Percentiles rank a stretch among this genome's conserved stretches.
Evolutionary conservation across 1,140 invertebrate species (phyloP).

Genomic region (Mylabris phalerata): DNA sequence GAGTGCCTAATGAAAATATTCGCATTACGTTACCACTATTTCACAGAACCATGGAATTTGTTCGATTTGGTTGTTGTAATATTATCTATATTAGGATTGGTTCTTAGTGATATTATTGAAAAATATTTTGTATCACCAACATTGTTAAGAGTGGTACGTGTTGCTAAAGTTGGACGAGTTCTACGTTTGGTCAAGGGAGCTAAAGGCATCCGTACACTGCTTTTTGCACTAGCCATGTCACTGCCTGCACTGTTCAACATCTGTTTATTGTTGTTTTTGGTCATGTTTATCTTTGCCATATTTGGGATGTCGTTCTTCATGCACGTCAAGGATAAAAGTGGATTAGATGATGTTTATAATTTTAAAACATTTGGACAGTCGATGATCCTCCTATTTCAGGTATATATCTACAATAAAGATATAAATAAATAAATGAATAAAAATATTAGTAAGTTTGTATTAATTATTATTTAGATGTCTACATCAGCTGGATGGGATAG

Average conservation of each 20-base stretch:
- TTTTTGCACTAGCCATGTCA: conserved; percentile 97
- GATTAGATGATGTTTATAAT: conserved; percentile 95
- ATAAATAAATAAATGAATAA: conserved; percentile 1
- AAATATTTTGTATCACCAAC: conserved; percentile 98
- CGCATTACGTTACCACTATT: conserved; percentile 94
- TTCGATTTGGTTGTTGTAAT: conserved; percentile 99
- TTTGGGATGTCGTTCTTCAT: conserved; percentile 99
- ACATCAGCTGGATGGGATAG: conserved; percentile 97
- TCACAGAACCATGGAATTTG: conserved; percentile 98
- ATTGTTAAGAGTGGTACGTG: conserved; percentile 90
- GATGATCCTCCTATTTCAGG: conserved; percentile 96
- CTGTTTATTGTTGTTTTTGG: conserved; percentile 92
- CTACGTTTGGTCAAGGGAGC: conserved; percentile 95
- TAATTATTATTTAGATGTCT: conserved; percentile 71
- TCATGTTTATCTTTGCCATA: conserved; percentile 99
- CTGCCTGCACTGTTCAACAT: conserved; percentile 98
- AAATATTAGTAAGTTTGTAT: background rate
- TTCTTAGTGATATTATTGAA: conserved; percentile 91
- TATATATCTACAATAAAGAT: conserved; percentile 36
- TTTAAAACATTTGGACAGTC: conserved; percentile 98
- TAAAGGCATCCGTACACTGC: conserved; percentile 92
- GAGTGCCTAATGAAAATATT: conserved; percentile 98
- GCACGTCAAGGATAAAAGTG: conserved; percentile 90
- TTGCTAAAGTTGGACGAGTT: conserved; percentile 95
- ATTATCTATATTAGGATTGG: conserved; percentile 94